A percentile compares a stretch with the other conserved stretches of the same genome.
phyloP scores from a whole-genome alignment of 2,797 vertebrate species.

The Sebastolobus alascanus region DNA sequence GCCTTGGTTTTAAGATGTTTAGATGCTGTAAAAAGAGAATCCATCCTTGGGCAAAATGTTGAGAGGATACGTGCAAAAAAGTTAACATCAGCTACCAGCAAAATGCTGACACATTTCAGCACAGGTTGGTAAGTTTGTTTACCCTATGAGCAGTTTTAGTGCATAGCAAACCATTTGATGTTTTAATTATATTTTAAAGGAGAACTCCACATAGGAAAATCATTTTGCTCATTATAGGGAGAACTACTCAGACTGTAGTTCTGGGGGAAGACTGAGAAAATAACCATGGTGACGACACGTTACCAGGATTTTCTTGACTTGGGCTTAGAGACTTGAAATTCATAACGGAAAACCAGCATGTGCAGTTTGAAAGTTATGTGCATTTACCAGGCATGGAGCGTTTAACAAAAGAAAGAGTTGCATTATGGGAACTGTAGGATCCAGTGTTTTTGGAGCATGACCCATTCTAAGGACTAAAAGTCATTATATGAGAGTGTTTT shows the following conservation, averaged over 20 bases:
- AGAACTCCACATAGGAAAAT: not conserved
- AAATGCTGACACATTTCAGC: slow-evolving; percentile 13
- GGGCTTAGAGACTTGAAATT: slow-evolving; percentile 1
- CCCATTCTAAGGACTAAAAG: not conserved
- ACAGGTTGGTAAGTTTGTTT: slow-evolving; percentile 36
- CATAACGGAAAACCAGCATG: slow-evolving; percentile 2
- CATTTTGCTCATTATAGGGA: not conserved
- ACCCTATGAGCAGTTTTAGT: slow-evolving; percentile 28
- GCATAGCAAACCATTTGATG: slow-evolving; percentile 8
- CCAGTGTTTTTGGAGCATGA: not conserved
- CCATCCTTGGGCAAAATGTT: not conserved
- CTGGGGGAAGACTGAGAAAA: slow-evolving; percentile 4
- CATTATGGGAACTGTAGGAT: not conserved
- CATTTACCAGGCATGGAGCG: not conserved
- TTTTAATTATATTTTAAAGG: slow-evolving; percentile 30
- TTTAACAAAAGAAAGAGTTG: not conserved
- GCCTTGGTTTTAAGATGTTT: slow-evolving; percentile 25
- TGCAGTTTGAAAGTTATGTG: slow-evolving; percentile 1
- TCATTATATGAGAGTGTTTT: not conserved
- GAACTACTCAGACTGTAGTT: slow-evolving; percentile 10
- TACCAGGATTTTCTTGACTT: not conserved
- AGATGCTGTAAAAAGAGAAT: slow-evolving; percentile 29
- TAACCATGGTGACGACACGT: not conserved
- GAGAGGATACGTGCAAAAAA: slow-evolving; percentile 11
- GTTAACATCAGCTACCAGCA: slow-evolving; percentile 8